phyloP scores from a whole-genome alignment of 2,888 invertebrate species.

The Ochlodes sylvanus region DNA sequence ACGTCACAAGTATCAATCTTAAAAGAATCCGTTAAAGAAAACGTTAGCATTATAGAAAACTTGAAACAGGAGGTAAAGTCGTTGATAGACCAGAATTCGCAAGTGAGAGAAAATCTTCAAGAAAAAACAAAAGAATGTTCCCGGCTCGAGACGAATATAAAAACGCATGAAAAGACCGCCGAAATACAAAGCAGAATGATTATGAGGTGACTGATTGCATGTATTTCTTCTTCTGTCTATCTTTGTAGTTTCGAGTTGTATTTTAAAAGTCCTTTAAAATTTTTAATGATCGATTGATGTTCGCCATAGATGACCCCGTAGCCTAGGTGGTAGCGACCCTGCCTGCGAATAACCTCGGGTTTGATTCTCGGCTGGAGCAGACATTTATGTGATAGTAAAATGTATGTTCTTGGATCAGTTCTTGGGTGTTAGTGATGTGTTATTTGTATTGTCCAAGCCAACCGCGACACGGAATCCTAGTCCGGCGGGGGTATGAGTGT shows the following conservation, averaged over 20 bases:
- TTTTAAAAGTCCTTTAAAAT: conserved; percentile 4
- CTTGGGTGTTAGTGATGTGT: no score
- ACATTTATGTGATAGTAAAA: no score
- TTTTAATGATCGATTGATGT: no score
- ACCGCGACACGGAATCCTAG: no score
- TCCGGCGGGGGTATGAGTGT: no score
- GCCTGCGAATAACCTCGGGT: no score
- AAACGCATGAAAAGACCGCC: conserved; percentile 73
- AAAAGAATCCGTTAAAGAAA: conserved; percentile 64
- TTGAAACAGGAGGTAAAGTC: conserved; percentile 63
- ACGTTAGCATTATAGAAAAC: conserved; percentile 60
- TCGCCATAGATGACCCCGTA: no score
- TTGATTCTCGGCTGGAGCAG: no score
- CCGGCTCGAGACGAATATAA: conserved; percentile 69
- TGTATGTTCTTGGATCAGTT: no score
- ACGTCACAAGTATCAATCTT: conserved; percentile 65
- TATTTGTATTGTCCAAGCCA: no score
- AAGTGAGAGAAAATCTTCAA: conserved; percentile 64
- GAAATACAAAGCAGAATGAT: conserved; percentile 75
- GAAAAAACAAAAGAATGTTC: conserved; percentile 62
- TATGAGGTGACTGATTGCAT: conserved; percentile 62
- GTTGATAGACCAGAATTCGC: conserved; percentile 62
- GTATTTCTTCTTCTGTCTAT: background rate
- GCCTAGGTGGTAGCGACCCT: no score
- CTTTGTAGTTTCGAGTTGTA: background rate